A percentile compares a stretch with the other conserved stretches of the same genome.
Conservation (phyloP, 1,140 invertebrate species). For the Fopius arisanus region DNA sequence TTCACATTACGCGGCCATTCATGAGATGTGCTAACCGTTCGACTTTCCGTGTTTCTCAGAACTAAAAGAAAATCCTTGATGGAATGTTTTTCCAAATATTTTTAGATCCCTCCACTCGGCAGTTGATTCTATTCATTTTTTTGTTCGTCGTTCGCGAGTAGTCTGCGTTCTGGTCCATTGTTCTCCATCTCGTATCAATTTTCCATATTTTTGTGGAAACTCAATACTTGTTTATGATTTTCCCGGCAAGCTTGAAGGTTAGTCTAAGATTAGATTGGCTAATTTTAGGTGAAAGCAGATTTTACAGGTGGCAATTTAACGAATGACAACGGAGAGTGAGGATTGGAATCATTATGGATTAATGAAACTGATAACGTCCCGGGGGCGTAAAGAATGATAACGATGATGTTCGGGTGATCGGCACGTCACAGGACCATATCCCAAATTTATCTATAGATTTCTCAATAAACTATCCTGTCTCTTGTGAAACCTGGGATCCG, state of each 20-base stretch:
- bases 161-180: no score
- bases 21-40: constrained; percentile 63
- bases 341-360: no score
- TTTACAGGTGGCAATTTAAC: no score
- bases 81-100: neutral
- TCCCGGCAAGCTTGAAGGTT: no score
- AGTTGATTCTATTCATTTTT: neutral
- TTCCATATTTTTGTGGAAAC: no score
- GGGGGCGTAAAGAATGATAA: neutral
- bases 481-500: constrained; percentile 40
- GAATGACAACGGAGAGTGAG: no score
- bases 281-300: no score
- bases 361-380: neutral
- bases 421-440: neutral
- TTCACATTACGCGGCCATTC: constrained; percentile 66
- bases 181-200: no score
- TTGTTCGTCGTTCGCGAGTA: no score
- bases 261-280: no score
- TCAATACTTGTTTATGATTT: no score
- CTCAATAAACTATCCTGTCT: constrained; percentile 48
- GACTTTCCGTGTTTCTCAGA: constrained; percentile 42
- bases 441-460: constrained; percentile 32
- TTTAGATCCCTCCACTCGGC: neutral
- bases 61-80: neutral
- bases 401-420: neutral